Base-by-base conservation (phyloP, 2,888 invertebrate species). In the Calliphora vomitoria region DNA sequence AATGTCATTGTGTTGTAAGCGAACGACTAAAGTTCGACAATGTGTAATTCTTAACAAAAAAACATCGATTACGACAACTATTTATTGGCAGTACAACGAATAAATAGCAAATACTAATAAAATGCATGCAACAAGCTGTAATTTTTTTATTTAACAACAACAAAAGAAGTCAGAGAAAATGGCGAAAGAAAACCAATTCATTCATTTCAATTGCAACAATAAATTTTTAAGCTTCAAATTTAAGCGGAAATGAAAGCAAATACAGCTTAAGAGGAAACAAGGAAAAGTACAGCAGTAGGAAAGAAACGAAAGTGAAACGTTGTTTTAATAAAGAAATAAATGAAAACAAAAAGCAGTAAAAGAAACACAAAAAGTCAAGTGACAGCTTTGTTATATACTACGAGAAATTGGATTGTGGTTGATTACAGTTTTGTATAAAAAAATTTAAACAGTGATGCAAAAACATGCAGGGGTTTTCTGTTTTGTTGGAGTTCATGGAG, bases 221-320 rank as follows among this genome's bases (percentile, higher is more conserved):
- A 74, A 74, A 68, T 38, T 18, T 41, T 53, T 13, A 41, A 18
- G 38, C 15, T 47, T 35, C 4, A 58, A 82, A 75, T 58, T 66
- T 47, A 75, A 81, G 55, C 69, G 75, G 62, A 75, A 80, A 81
- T 53, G 25, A 75, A 85, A 75, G 20, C 50, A 50, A 79, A 60
- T 25, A n/a, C n/a, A 66, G 38, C 18, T 15, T n/a, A 71, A 47
- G 44, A 55, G 55, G 38, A 13, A 31, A 50, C 20, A 50, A 18
- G 11, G 35, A 10, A 25, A 66, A 35, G 44, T n/a, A 72, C 25
- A 71, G 47, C 0, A 44, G 53, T 66, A 76, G 25, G 38, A 41
- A 20, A 35, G 4, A 38, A 60, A 20, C 71, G 31, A 62, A 60
- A 60, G 15, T 50, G 47, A 71, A 60, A 58, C 20, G 4, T 18